A percentile compares a stretch with the other conserved stretches of the same genome.
Evolutionary conservation across 2,797 vertebrate species (phyloP).

Genomic region (Silurus lanzhouensis): DNA sequence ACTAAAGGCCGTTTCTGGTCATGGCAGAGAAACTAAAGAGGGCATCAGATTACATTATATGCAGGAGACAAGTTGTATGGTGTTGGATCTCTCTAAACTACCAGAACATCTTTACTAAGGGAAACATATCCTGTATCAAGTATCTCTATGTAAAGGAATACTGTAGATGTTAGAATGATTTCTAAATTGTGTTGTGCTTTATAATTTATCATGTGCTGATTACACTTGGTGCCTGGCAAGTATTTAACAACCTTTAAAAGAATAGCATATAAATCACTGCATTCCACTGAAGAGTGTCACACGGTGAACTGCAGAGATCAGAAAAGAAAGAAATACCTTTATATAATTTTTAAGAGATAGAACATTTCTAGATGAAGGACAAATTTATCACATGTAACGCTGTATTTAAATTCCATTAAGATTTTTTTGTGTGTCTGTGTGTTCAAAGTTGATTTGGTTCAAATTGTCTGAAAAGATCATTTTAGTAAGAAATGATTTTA

Average conservation of each 20-base stretch:
- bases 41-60: slow-evolving; percentile 3
- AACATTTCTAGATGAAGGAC: background rate
- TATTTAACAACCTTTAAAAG: background rate
- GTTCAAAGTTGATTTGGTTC: background rate
- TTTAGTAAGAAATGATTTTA: background rate
- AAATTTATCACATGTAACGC: background rate
- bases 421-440: background rate
- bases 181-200: background rate
- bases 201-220: background rate
- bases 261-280: background rate
- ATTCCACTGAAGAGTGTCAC: background rate
- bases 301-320: background rate
- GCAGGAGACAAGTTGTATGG: background rate
- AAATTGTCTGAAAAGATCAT: background rate
- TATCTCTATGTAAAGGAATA: slow-evolving; percentile 6
- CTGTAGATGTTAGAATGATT: background rate
- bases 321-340: background rate
- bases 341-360: background rate
- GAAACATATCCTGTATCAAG: background rate
- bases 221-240: background rate
- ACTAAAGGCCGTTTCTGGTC: background rate
- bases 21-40: background rate
- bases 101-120: background rate
- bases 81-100: background rate
- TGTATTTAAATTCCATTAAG: background rate